Percentiles rank a stretch among this genome's conserved stretches.
phyloP scores from a whole-genome alignment of 1,140 invertebrate genomes.

The Drosophila guanche region DNA sequence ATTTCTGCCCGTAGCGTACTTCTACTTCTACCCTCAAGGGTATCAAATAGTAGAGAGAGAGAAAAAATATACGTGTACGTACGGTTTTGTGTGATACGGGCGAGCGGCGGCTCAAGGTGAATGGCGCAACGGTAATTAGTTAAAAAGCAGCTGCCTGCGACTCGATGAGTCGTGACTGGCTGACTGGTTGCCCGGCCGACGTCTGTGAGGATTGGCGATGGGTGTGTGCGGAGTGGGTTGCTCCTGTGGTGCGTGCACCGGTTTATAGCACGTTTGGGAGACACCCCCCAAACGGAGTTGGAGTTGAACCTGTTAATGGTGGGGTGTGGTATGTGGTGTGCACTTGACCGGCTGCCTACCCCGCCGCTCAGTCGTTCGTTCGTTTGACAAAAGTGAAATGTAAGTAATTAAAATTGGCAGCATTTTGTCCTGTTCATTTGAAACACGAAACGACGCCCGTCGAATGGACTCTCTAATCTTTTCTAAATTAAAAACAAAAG shows the following conservation, averaged over 20 bases:
- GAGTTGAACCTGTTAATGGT: background rate
- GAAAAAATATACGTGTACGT: background rate
- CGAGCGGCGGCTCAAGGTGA: constrained; percentile 72
- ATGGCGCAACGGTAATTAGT: constrained; percentile 77
- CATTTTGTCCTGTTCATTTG: constrained; percentile 60
- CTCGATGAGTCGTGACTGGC: constrained; percentile 44
- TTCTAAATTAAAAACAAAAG: no score
- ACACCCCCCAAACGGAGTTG: background rate
- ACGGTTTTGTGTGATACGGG: constrained; percentile 67
- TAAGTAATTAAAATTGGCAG: constrained; percentile 78
- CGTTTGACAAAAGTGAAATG: constrained; percentile 76
- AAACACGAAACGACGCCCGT: constrained; percentile 39
- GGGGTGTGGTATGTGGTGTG: constrained; percentile 17
- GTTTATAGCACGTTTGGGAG: constrained; percentile 74
- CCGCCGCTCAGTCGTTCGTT: constrained; percentile 2
- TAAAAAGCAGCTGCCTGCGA: constrained; percentile 64
- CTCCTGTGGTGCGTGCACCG: constrained; percentile 56
- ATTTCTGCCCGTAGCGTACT: no score
- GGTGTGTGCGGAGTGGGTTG: background rate
- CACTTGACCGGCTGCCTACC: constrained; percentile 69
- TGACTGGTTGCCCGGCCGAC: constrained; percentile 14
- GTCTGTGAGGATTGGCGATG: constrained; percentile 26
- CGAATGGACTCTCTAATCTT: constrained; percentile 7
- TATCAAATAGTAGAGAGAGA: constrained; percentile 29
- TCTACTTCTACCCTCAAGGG: background rate